These are phyloP conservation scores for Solenopsis fugax DNA, from an alignment of 1,140 invertebrate species.

Conservation along the genomic window DNA sequence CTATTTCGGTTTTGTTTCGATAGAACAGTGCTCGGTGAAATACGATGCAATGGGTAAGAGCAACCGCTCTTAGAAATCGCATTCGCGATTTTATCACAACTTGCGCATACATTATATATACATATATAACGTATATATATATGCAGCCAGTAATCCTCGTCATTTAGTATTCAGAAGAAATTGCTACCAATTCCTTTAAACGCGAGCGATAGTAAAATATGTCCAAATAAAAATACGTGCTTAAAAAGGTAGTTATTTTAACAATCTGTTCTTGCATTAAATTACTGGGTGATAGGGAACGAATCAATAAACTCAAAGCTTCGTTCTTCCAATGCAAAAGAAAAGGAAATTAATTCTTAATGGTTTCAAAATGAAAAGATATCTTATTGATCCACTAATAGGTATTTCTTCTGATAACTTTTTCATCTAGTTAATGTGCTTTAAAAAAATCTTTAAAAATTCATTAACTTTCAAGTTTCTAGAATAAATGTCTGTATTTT, in stretches of 20 bases:
- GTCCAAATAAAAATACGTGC: not conserved
- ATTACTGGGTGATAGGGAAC: not conserved
- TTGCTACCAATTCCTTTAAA: not conserved
- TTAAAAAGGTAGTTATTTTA: not conserved
- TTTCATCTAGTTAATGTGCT: too few relatives aligned
- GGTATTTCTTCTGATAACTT: too few relatives aligned
- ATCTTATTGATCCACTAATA: too few relatives aligned
- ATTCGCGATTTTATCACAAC: conserved; percentile 20
- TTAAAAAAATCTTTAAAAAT: too few relatives aligned
- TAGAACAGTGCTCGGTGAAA: conserved; percentile 33
- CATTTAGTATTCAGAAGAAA: too few relatives aligned
- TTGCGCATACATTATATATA: not conserved
- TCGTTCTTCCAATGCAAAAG: too few relatives aligned
- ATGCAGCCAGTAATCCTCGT: too few relatives aligned
- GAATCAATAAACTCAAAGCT: too few relatives aligned
- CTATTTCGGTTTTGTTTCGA: conserved; percentile 54
- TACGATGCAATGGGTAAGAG: conserved; percentile 22
- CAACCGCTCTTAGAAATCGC: conserved; percentile 31
- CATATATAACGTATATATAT: not conserved
- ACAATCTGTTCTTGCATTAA: not conserved
- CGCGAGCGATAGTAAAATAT: not conserved
- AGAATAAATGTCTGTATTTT: too few relatives aligned
- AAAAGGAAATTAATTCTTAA: too few relatives aligned
- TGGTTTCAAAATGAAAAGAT: too few relatives aligned
- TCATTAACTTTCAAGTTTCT: too few relatives aligned